Conservation (phyloP, 2,888 invertebrate species). For the Catonia carolina region DNA sequence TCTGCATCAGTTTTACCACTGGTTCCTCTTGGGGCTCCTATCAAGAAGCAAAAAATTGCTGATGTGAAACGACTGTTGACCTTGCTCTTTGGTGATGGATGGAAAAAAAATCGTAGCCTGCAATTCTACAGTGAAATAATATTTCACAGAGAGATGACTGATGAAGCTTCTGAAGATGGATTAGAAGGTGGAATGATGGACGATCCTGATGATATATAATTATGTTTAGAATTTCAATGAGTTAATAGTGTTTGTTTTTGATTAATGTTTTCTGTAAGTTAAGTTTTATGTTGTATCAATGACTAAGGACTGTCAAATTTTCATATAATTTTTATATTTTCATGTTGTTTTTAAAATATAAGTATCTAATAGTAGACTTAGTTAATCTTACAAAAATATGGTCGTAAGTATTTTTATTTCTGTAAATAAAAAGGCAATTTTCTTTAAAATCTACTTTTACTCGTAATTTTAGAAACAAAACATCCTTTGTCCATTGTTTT, state of each 20-base stretch:
- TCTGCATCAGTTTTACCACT: not conserved
- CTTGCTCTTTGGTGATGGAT: not conserved
- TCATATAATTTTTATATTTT: too few species aligned
- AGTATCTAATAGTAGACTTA: too few species aligned
- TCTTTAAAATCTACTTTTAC: too few species aligned
- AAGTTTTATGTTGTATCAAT: too few species aligned
- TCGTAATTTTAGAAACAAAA: not conserved
- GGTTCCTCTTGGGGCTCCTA: not conserved
- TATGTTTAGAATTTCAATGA: too few species aligned
- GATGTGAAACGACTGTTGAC: not conserved
- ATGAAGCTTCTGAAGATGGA: not conserved
- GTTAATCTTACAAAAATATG: too few species aligned
- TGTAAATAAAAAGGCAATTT: not conserved
- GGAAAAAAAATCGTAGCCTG: not conserved
- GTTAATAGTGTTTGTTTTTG: too few species aligned
- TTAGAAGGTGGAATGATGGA: not conserved
- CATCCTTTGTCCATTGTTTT: conserved; percentile 9
- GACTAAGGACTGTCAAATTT: too few species aligned
- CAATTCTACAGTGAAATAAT: not conserved
- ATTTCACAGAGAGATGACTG: not conserved
- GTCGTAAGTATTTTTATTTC: not conserved
- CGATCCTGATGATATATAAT: not conserved
- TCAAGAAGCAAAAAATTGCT: not conserved
- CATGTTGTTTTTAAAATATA: too few species aligned
- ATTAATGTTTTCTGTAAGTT: too few species aligned